Evolutionary conservation across 2,113 vertebrate genomes (phyloP), one percentile per base, ranked within the genome.

Genomic region (Datnioides undecimradiatus): DNA sequence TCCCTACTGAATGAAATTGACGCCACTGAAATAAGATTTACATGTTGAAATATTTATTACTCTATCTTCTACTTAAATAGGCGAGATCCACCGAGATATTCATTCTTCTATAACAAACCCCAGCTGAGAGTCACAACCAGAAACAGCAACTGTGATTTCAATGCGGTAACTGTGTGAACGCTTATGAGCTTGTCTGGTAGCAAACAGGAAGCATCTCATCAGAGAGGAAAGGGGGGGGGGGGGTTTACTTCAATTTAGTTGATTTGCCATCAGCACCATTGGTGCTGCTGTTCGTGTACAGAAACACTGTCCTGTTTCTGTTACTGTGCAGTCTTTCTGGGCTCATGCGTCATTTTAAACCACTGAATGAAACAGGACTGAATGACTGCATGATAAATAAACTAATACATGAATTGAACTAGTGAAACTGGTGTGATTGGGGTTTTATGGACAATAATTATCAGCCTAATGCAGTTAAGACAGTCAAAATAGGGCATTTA

Each of bases 171-270:
- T 25, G 34, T 21, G 43, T n/a, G 40, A 59, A 65, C 59, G 55
- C 62, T 29, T 64, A 52, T 7, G 16, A 51, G n/a, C n/a, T 66
- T 58, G 48, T 45, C 29, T 21, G 41, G 29, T 25, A 27, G 62
- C 66, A 51, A 63, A 73, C 55, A 77, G 73, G 54, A 73, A 80
- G 46, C 67, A 38, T 63, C 48, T 77, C 40, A 68, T 73, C 68
- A 63, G 40, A 13, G 33, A 29, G 33, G 38, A 5, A 23, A 33
- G 33, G 67, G 16, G 62, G 52, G 55, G 67, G 43, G 25, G 34
- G 43, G 31, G 29, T 60, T 52, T 59, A 23, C 33, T 51, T 58
- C 19, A 64, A 1, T 55, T 41, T 52, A 38, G 40, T 57, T 73
- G 31, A 41, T 23, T 46, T 43, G n/a, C 40, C 49, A 49, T 65